A percentile compares a stretch with the other conserved stretches of the same genome.
These are phyloP conservation scores for Sphaeridia pumilis DNA, from an alignment of 2,888 invertebrate species.

Conservation along the genomic window DNA sequence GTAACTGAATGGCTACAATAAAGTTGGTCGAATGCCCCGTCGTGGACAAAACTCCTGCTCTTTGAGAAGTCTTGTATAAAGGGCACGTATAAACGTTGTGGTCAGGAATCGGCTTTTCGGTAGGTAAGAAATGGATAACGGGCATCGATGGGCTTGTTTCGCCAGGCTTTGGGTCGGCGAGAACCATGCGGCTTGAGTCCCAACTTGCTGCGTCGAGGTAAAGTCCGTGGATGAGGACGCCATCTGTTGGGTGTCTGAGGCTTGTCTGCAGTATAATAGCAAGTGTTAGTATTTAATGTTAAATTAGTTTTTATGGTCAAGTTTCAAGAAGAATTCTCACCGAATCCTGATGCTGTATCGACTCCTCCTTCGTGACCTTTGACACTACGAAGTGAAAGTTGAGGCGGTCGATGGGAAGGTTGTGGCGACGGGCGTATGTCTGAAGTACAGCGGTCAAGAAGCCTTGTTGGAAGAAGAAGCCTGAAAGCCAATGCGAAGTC, in stretches of 20 bases:
- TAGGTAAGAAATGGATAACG: slow-evolving; percentile 49
- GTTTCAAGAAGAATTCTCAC: not conserved
- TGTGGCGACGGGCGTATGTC: slow-evolving; percentile 69
- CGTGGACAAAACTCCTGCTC: slow-evolving; percentile 76
- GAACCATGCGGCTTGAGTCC: slow-evolving; percentile 52
- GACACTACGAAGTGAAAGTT: slow-evolving; percentile 66
- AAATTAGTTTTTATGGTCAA: not conserved
- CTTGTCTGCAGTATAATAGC: slow-evolving; percentile 11
- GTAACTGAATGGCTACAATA: slow-evolving; percentile 63
- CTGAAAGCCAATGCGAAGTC: slow-evolving; percentile 80
- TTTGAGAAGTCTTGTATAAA: slow-evolving; percentile 74
- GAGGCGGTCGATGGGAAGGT: slow-evolving; percentile 72
- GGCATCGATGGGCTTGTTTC: slow-evolving; percentile 65
- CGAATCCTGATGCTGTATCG: slow-evolving; percentile 16
- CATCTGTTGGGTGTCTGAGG: slow-evolving; percentile 48
- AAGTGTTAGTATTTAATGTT: not conserved
- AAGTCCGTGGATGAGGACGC: slow-evolving; percentile 65
- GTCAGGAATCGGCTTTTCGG: slow-evolving; percentile 43
- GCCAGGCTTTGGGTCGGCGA: slow-evolving; percentile 68
- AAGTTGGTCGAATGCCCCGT: slow-evolving; percentile 92
- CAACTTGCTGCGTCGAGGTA: slow-evolving; percentile 82
- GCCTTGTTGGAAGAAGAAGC: slow-evolving; percentile 87
- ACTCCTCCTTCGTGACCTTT: slow-evolving; percentile 42
- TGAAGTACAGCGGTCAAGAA: slow-evolving; percentile 82
- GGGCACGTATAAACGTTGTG: slow-evolving; percentile 58